Evolutionary conservation across 2,113 vertebrate species (phyloP), one percentile per base, ranked within the genome.

Genomic region (Coptodon rendalli): DNA sequence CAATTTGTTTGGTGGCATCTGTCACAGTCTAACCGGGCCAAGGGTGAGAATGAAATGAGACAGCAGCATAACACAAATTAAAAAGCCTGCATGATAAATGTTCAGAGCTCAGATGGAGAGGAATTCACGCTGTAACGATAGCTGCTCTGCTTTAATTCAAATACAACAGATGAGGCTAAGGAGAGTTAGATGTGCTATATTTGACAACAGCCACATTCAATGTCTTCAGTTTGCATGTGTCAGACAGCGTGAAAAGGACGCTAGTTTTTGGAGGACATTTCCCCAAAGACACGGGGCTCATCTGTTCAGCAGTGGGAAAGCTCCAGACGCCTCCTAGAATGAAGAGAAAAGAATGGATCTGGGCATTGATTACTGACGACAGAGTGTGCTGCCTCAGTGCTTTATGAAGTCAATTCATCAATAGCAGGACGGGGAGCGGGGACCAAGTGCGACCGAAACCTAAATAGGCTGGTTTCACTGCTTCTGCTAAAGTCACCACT

Each of bases 371-470:
- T 95, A 95, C 89, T 89, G 85, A 85, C 83, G 86, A 93, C 89
- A 90, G 92, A 94, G 91, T 87, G 91, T 91, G 95, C 95, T 93
- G 94, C 95, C 94, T 94, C 89, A 38, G 88, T 94, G 91, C 93
- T 94, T 96, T 94, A 96, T 94, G 90, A 95, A 96, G 95, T 95
- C 95, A 93, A 95, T 96, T 95, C 80, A 93, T 96, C 95, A 96
- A 95, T 95, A 95, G 90, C 84, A 89, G 87, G 88, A 80, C 29
- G 8, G 81, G 66, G 84, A 89, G 80, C 34, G 12, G 78, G 66
- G 86, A 92, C 86, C 38, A 56, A 93, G 84, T 83, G 82, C 31
- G 19, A 84, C 82, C 79, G 45, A 88, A 93, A 87, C 83, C 83
- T 87, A 94, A 94, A 95, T 81, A 84, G 76, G 92, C 84, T 8